A percentile compares a stretch with the other conserved stretches of the same genome.
Evolutionary conservation across 2,888 invertebrate species (phyloP).

Genomic region (Amphipoea oculea): DNA sequence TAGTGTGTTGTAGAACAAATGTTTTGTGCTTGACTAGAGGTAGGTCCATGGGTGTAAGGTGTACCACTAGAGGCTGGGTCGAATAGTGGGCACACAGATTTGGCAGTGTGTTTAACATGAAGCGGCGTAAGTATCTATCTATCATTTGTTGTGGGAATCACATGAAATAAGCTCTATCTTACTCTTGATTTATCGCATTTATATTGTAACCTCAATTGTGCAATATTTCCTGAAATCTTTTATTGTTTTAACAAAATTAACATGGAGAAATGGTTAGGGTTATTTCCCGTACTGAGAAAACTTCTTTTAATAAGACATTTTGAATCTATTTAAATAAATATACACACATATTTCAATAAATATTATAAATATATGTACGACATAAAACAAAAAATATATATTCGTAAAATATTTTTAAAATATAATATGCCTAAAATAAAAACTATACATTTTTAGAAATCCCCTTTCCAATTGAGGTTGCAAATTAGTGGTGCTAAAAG

Average conservation of each 20-base stretch:
- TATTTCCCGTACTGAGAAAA: too few relatives aligned
- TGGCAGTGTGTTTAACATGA: conserved; percentile 76
- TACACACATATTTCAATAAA: too few relatives aligned
- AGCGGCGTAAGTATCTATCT: conserved; percentile 84
- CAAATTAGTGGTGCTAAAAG: conserved; percentile 80
- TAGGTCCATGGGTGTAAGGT: conserved; percentile 81
- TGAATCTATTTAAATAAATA: neutral
- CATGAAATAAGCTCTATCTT: conserved; percentile 79
- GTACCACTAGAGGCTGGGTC: conserved; percentile 77
- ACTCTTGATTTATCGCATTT: conserved; percentile 81
- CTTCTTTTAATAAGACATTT: neutral
- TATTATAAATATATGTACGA: neutral
- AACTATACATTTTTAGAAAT: neutral
- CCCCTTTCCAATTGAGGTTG: conserved; percentile 75
- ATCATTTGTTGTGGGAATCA: conserved; percentile 87
- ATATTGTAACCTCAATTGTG: conserved; percentile 79
- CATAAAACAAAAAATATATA: neutral
- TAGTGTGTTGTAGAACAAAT: conserved; percentile 87
- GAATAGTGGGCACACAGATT: conserved; percentile 77
- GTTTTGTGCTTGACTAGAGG: conserved; percentile 80
- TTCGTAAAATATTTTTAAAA: neutral
- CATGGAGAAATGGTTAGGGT: neutral
- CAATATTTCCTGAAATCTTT: neutral
- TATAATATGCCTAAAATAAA: neutral
- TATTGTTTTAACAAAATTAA: neutral